phyloP scores from a whole-genome alignment of 2,888 invertebrate genomes.

The Ecdyonurus torrentis region DNA sequence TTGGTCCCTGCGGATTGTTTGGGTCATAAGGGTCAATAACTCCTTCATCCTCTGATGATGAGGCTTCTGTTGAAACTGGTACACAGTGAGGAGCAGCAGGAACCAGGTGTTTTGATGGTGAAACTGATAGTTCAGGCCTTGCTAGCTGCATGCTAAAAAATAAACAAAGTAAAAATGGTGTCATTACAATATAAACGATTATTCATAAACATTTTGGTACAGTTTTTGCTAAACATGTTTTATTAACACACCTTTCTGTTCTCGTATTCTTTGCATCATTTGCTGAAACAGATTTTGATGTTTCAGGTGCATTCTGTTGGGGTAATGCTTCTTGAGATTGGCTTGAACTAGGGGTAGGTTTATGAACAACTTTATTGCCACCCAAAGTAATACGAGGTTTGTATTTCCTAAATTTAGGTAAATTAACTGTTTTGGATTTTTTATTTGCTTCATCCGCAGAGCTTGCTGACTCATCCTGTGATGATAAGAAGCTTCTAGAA shows the following conservation, averaged over 20 bases:
- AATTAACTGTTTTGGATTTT: not conserved
- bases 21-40: conserved; percentile 1
- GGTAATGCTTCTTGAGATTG: not conserved
- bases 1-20: not conserved
- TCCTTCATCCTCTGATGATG: not conserved
- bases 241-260: not conserved
- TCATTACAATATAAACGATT: too few species aligned
- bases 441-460: not conserved
- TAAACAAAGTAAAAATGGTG: too few species aligned
- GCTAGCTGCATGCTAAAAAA: not conserved
- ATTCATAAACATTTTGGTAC: too few species aligned
- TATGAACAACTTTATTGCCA: not conserved
- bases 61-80: not conserved
- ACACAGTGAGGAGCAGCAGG: not conserved
- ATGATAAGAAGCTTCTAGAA: too few species aligned
- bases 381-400: not conserved
- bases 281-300: not conserved
- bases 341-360: not conserved
- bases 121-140: not conserved
- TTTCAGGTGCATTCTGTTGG: not conserved
- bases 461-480: not conserved
- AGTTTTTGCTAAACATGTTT: too few species aligned
- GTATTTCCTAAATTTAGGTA: not conserved
- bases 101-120: not conserved
- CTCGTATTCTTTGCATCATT: not conserved